Evolutionary conservation across 2,113 vertebrate genomes (phyloP).

Genomic region (Corythoichthys intestinalis): DNA sequence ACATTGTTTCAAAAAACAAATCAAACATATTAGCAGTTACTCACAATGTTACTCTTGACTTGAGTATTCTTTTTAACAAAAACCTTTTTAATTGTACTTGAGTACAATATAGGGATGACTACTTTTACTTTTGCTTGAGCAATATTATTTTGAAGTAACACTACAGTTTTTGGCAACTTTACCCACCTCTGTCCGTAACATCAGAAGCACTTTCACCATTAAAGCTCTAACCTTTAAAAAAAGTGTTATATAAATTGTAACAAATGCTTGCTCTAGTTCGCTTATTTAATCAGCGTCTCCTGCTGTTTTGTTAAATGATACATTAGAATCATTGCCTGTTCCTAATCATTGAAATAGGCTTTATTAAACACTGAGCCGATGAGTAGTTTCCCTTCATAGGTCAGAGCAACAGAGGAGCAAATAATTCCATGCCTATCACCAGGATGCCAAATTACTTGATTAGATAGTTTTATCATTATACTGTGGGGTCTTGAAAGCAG

Average conservation of each 20-base stretch:
- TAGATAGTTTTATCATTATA: constrained; percentile 8
- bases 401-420: constrained; percentile 77
- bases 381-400: constrained; percentile 76
- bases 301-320: not conserved
- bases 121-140: no score
- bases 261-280: not conserved
- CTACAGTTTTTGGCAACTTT: no score
- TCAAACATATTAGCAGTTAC: no score
- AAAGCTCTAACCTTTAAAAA: not conserved
- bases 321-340: constrained; percentile 30
- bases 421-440: constrained; percentile 82
- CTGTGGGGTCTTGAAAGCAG: not conserved
- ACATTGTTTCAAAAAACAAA: no score
- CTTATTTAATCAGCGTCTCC: not conserved
- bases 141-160: no score
- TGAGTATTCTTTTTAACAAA: no score
- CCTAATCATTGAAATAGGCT: constrained; percentile 80
- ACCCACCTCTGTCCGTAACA: no score
- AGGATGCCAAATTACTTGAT: constrained; percentile 31
- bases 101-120: no score
- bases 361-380: constrained; percentile 87
- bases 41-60: no score
- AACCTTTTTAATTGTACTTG: no score
- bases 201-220: not conserved
- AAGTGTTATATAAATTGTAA: not conserved